phyloP scores from a whole-genome alignment of 37 sponge, comb jelly and placozoan species.

The Crambe crambe region DNA sequence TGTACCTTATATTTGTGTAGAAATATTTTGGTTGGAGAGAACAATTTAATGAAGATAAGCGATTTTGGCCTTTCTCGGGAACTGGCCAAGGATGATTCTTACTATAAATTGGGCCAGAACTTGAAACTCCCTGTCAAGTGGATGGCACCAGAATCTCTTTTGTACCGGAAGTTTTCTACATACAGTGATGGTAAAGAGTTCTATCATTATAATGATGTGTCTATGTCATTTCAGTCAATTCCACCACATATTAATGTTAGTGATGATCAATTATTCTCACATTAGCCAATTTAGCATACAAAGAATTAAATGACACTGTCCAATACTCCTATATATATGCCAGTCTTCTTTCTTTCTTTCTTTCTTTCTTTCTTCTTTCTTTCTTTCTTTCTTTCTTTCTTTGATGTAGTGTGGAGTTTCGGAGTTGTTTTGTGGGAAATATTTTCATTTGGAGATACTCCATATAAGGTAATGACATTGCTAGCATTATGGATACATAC shows the following conservation, averaged over 20 bases:
- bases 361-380: too few relatives aligned
- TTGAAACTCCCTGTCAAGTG: slow-evolving; percentile 62
- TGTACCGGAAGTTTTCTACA: slow-evolving; percentile 53
- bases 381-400: neutral
- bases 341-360: too few relatives aligned
- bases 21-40: slow-evolving; percentile 50
- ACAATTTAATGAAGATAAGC: slow-evolving; percentile 29
- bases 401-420: slow-evolving; percentile 69
- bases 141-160: slow-evolving; percentile 59
- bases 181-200: slow-evolving; percentile 65
- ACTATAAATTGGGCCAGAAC: slow-evolving; percentile 22
- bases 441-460: slow-evolving; percentile 68
- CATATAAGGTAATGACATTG: slow-evolving; percentile 49
- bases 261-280: too few relatives aligned
- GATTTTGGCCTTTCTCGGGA: slow-evolving; percentile 51
- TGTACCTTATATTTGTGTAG: too few relatives aligned
- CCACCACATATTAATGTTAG: too few relatives aligned
- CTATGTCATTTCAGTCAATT: too few relatives aligned
- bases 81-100: slow-evolving; percentile 32
- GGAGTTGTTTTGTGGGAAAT: slow-evolving; percentile 85
- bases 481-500: neutral
- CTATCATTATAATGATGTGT: neutral
- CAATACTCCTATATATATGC: too few relatives aligned
- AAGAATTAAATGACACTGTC: too few relatives aligned
- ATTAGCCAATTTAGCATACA: too few relatives aligned